phyloP scores from a whole-genome alignment of 2,888 invertebrate species.

The Euspilapteryx auroguttella region DNA sequence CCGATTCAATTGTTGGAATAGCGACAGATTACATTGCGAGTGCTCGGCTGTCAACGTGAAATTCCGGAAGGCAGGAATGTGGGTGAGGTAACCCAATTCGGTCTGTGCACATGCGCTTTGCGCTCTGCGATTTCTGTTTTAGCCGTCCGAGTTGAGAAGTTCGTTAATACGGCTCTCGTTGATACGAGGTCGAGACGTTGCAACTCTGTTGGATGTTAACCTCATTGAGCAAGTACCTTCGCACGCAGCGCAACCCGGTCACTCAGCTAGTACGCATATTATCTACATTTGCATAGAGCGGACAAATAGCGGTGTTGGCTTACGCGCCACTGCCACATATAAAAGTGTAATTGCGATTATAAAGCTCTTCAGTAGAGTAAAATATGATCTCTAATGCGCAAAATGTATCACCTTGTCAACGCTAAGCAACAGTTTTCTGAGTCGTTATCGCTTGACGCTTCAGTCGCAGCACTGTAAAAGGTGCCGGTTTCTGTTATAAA shows the following conservation, averaged over 20 bases:
- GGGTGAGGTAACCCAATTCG: conserved; percentile 50
- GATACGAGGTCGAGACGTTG: conserved; percentile 24
- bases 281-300: conserved; percentile 52
- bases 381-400: too few relatives aligned
- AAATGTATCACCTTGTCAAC: too few relatives aligned
- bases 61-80: conserved; percentile 54
- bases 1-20: neutral
- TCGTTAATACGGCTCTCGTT: conserved; percentile 15
- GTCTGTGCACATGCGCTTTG: conserved; percentile 44
- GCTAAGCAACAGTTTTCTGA: too few relatives aligned
- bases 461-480: too few relatives aligned
- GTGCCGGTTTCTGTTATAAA: too few relatives aligned
- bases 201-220: conserved; percentile 34
- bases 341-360: conserved; percentile 20
- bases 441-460: too few relatives aligned
- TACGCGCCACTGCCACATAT: conserved; percentile 28
- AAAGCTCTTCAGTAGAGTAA: too few relatives aligned
- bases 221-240: conserved; percentile 40
- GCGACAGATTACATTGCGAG: conserved; percentile 19
- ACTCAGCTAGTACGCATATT: conserved; percentile 45
- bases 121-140: conserved; percentile 37
- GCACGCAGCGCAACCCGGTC: conserved; percentile 41
- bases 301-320: conserved; percentile 46
- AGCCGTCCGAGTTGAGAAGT: conserved; percentile 28
- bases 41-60: conserved; percentile 30